Evolutionary conservation across 53 echinoderm and acorn worm genomes (phyloP).

Genomic region (Luidia sarsii): DNA sequence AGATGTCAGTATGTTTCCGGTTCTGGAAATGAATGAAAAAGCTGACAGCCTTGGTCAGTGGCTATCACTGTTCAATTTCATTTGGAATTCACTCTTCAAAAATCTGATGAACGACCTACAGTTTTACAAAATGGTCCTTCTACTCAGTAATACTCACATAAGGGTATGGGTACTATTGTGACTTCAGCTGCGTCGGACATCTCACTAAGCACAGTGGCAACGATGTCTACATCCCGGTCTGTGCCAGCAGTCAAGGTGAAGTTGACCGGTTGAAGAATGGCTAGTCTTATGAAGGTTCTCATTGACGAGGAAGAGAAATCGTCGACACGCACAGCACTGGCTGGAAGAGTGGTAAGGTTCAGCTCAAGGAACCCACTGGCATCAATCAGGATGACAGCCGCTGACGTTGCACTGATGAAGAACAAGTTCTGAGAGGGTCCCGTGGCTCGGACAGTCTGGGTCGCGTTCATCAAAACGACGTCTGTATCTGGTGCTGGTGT

Average conservation of each 20-base stretch:
- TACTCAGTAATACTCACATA: too few species aligned
- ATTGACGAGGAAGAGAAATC: neutral
- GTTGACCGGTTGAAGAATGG: constrained; percentile 14
- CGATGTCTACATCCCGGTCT: constrained; percentile 2
- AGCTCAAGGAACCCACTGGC: constrained; percentile 13
- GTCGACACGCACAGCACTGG: neutral
- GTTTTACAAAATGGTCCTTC: too few species aligned
- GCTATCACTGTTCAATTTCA: too few species aligned
- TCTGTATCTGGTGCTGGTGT: neutral
- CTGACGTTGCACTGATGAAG: constrained; percentile 21
- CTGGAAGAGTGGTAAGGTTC: neutral
- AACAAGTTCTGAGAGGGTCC: constrained; percentile 33
- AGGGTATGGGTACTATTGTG: constrained; percentile 23
- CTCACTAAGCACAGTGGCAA: constrained; percentile 25
- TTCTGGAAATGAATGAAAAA: too few species aligned
- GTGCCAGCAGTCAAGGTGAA: constrained; percentile 1
- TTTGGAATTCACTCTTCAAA: too few species aligned
- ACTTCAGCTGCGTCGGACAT: constrained; percentile 28
- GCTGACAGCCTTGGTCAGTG: too few species aligned
- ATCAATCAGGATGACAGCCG: constrained; percentile 18
- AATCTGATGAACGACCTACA: too few species aligned
- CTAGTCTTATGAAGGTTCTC: constrained; percentile 5
- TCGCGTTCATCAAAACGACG: neutral
- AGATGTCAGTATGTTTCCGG: too few species aligned
- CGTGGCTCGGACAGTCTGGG: constrained; percentile 5